Base-by-base conservation (phyloP, 2,113 vertebrate genomes). In the Turdus rufiventris region DNA sequence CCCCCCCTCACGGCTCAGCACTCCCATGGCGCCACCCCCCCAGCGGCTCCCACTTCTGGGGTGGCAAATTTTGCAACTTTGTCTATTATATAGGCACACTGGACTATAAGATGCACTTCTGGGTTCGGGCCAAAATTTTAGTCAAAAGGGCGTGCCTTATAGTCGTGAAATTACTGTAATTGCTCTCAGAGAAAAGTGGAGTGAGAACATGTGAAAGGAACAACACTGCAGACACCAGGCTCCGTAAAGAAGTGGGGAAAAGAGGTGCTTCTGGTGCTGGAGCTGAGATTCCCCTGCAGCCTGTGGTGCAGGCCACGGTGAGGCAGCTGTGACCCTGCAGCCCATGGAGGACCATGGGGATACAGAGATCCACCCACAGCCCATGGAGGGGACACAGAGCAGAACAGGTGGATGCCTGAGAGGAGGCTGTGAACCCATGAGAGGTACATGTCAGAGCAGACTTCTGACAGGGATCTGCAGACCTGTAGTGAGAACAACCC, bases 281-380 rank as follows among this genome's bases (percentile, higher is more conserved):
- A 43, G 11, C 31, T 36, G 53, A 51, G 36, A 60, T 36, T 75
- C 6, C 20, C 9, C 17, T 8, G 9, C 12, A 48, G 34, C 34
- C 70, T 2, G 4, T 25, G 14, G 10, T 20, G 42, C 42, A 43
- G 42, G 18, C 42, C 42, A 42, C 20, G 43, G 5, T 8, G 38
- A 10, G 38, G 38, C 38, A 38, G 38, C 38, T 38, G 38, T 38
- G 38, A 38, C 38, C 38, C 38, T 14, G 47, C 47, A 48, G 47
- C 47, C 47, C 47, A 25, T 24, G 23, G 47, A 24, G 47, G 13
- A 1, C 9, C 12, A 34, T 0, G 0, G 12, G 29, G 2, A 34
- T 57, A 9, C 24, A 48, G 29, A 74, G 50, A n/a, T 29, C 19
- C 29, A n/a, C 8, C 25, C 5, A 6, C 16, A 50, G 20, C 43